Conservation (phyloP, 2,113 vertebrate genomes). For the Pholis gunnellus region DNA sequence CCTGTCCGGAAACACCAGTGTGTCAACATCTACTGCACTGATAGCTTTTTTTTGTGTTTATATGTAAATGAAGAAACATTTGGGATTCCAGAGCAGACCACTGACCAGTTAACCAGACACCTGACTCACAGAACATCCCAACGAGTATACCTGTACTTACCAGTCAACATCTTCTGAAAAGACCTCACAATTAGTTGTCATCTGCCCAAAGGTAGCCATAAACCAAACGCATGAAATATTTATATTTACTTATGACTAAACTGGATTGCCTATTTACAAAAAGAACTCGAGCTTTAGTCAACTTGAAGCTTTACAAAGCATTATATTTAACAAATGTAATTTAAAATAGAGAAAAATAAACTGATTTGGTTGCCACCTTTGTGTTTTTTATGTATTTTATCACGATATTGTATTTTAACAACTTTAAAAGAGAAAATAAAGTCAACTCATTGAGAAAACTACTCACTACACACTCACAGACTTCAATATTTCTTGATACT, state of each 20-base stretch:
- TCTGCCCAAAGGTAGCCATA: neutral
- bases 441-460: neutral
- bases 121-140: neutral
- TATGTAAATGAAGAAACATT: neutral
- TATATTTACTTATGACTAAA: neutral
- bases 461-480: neutral
- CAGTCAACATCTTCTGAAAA: neutral
- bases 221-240: neutral
- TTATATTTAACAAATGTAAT: neutral
- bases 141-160: neutral
- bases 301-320: neutral
- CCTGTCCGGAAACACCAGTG: neutral
- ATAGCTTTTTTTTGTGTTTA: neutral
- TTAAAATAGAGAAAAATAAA: neutral
- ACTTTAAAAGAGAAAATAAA: neutral
- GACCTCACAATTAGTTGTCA: neutral
- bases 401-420: neutral
- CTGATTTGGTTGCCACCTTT: neutral
- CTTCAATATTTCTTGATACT: neutral
- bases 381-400: neutral
- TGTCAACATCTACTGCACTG: neutral
- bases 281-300: neutral
- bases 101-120: neutral
- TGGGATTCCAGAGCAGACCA: neutral
- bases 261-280: neutral